Evolutionary conservation across 1,140 invertebrate species (phyloP), one percentile per base, ranked within the genome.

Genomic region (Brachionus rotundiformis): DNA sequence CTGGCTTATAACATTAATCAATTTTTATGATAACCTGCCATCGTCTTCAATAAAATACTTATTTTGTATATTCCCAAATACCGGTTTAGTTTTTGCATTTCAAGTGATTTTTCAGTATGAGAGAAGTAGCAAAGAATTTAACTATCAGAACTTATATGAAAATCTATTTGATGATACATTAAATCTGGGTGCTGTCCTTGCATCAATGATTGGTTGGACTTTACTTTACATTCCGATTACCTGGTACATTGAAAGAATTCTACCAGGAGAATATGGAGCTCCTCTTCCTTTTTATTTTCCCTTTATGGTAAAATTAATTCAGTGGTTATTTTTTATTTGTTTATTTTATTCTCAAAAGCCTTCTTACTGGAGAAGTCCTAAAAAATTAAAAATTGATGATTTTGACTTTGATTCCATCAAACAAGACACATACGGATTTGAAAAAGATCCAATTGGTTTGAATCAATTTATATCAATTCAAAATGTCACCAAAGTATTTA

Each of bases 241-340:
- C 6, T 91, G 89, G 89, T 92, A 92, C 84, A 90, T 92, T 61
- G 91, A 92, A 85, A 88, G 89, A 39, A 90, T 92, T 19, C 90
- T 89, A 83, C 91, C 91, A 84, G 91, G 89, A 39, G 85, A 88
- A 79, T 91, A 88, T 86, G 90, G 90, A 54, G 86, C 90, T 8
- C 88, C 90, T 0, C 84, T 86, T 36, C 88, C 87, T 16, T 90
- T 87, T 85, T 89, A 89, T 84, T 90, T 90, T 83, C 85, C 85
- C n/a, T 84, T 89, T 33, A 86, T 86, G 79, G 84, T 83, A 80
- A n/a, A n/a, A n/a, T n/a, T n/a, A n/a, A n/a, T n/a, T n/a, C n/a
- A n/a, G n/a, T n/a, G n/a, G n/a, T n/a, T n/a, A n/a, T n/a, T n/a
- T n/a, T n/a, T n/a, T n/a, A n/a, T n/a, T n/a, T n/a, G n/a, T n/a